phyloP scores from a whole-genome alignment of 2,113 vertebrate species.

The Amphiprion percula region DNA sequence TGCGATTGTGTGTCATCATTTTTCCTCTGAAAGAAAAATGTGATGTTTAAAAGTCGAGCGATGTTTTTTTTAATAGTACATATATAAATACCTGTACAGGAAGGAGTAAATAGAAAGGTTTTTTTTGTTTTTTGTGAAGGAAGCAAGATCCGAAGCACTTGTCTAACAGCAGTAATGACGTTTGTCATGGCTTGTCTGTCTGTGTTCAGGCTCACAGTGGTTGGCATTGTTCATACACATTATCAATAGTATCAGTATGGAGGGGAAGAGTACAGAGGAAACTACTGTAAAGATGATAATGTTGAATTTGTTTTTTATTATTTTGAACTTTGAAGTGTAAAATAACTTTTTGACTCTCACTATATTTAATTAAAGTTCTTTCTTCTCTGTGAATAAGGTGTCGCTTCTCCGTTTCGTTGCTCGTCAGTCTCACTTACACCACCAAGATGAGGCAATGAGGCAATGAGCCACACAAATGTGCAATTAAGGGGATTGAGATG shows the following conservation, averaged over 20 bases:
- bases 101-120: constrained; percentile 40
- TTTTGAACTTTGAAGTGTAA: constrained; percentile 96
- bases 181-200: constrained; percentile 66
- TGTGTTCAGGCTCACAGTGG: constrained; percentile 55
- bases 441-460: neutral
- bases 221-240: constrained; percentile 63
- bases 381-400: constrained; percentile 92
- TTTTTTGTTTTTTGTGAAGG: constrained; percentile 17
- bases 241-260: constrained; percentile 79
- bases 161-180: constrained; percentile 40
- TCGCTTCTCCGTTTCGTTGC: constrained; percentile 16
- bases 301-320: constrained; percentile 90
- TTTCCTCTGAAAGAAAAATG: constrained; percentile 58
- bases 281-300: constrained; percentile 99
- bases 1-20: constrained; percentile 29
- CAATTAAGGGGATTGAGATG: neutral
- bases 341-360: constrained; percentile 99
- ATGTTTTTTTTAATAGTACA: constrained; percentile 34
- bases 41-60: constrained; percentile 59
- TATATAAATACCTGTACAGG: constrained; percentile 70
- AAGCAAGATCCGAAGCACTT: constrained; percentile 58
- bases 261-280: constrained; percentile 80
- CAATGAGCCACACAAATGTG: neutral
- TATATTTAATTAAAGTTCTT: constrained; percentile 99
- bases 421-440: constrained; percentile 4